These are phyloP conservation scores for Hapalemur alaotrensis DNA, from an alignment of 2,797 vertebrate genomes.

Conservation along the genomic window DNA sequence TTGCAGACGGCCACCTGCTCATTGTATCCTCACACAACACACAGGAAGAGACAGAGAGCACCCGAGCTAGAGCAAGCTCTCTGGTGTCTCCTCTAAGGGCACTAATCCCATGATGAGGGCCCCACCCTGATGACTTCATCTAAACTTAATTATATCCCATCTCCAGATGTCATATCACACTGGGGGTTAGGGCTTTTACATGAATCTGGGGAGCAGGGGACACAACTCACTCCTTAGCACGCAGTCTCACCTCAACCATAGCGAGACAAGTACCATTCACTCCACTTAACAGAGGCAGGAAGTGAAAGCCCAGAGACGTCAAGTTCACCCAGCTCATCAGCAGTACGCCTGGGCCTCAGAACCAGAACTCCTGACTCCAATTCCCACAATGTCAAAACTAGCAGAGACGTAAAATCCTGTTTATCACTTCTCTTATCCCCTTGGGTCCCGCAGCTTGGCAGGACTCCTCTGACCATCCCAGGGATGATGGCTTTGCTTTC, in stretches of 20 bases:
- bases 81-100: background rate
- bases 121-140: background rate
- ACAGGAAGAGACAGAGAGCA: too few relatives aligned
- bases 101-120: background rate
- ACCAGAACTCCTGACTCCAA: background rate
- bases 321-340: background rate
- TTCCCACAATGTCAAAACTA: background rate
- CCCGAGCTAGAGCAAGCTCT: background rate
- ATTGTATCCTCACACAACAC: background rate
- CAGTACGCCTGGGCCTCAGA: background rate
- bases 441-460: background rate
- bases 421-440: background rate
- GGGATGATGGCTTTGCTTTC: background rate
- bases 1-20: background rate
- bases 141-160: background rate
- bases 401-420: background rate
- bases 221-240: background rate
- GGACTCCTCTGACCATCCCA: background rate
- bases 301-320: background rate
- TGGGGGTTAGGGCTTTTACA: background rate
- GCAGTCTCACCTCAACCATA: background rate
- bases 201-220: background rate
- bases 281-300: background rate
- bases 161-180: background rate
- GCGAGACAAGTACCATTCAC: background rate